Evolutionary conservation across 1,140 invertebrate genomes (phyloP).

Genomic region (Aphidius gifuensis): DNA sequence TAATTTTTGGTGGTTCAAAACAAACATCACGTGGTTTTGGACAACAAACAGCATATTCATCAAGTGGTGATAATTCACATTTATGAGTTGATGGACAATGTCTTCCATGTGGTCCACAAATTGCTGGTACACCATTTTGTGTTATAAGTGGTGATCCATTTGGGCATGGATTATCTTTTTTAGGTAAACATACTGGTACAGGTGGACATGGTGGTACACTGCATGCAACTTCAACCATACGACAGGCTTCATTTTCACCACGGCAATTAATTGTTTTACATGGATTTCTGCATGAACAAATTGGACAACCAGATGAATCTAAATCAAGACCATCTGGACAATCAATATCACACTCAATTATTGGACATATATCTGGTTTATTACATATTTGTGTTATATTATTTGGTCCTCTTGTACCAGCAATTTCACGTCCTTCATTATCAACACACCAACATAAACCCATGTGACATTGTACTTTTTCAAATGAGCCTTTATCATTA

Average conservation of each 20-base stretch:
- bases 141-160: constrained; percentile 63
- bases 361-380: constrained; percentile 60
- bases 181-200: constrained; percentile 74
- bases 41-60: constrained; percentile 78
- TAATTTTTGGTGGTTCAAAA: constrained; percentile 60
- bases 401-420: constrained; percentile 56
- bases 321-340: constrained; percentile 70
- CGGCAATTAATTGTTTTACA: constrained; percentile 72
- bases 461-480: constrained; percentile 75
- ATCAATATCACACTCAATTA: constrained; percentile 59
- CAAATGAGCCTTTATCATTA: constrained; percentile 71
- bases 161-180: constrained; percentile 72
- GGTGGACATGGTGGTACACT: constrained; percentile 66
- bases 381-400: constrained; percentile 42
- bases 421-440: constrained; percentile 74
- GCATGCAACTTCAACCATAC: constrained; percentile 59
- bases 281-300: constrained; percentile 74
- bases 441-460: constrained; percentile 90
- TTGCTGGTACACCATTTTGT: constrained; percentile 57
- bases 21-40: constrained; percentile 84
- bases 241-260: constrained; percentile 66
- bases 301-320: constrained; percentile 64
- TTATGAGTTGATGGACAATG: constrained; percentile 80
- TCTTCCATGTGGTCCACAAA: constrained; percentile 70
- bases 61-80: constrained; percentile 76